Percentiles rank a stretch among this genome's conserved stretches.
Conservation (phyloP, 2,797 vertebrate genomes). For the Lagodon rhomboides region DNA sequence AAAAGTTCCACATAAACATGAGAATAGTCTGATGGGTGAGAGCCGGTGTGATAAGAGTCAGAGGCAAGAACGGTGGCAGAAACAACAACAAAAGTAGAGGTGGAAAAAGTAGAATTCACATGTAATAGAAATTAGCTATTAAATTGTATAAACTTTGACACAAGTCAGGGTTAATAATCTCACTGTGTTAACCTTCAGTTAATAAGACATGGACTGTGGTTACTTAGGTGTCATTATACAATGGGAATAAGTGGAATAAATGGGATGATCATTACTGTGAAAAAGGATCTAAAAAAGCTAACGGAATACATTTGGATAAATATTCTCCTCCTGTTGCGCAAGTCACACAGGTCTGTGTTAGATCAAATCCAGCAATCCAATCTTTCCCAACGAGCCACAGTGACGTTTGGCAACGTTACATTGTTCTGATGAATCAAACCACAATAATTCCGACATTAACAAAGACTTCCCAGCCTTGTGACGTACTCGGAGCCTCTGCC, state of each 20-base stretch:
- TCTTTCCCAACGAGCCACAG: conserved; percentile 53
- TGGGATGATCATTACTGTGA: not conserved
- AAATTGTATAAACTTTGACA: not conserved
- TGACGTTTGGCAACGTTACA: conserved; percentile 41
- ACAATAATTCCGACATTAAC: conserved; percentile 66
- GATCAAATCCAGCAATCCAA: conserved; percentile 34
- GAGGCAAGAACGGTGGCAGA: not conserved
- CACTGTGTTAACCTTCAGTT: not conserved
- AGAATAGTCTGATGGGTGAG: not conserved
- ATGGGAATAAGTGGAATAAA: not conserved
- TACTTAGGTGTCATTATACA: too few species aligned
- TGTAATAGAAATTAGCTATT: rapidly evolving
- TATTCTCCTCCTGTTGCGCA: not conserved
- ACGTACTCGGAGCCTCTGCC: conserved; percentile 38
- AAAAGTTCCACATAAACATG: conserved; percentile 72
- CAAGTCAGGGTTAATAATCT: not conserved
- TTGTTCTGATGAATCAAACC: conserved; percentile 55
- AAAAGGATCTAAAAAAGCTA: not conserved
- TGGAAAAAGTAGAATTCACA: not conserved
- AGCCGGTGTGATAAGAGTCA: too few species aligned
- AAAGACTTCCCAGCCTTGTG: conserved; percentile 46
- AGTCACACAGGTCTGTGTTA: not conserved
- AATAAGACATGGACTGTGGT: not conserved
- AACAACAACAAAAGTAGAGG: not conserved
- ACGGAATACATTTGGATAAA: not conserved